Conservation (phyloP, 2,113 vertebrate genomes). For the Holacanthus passer region DNA sequence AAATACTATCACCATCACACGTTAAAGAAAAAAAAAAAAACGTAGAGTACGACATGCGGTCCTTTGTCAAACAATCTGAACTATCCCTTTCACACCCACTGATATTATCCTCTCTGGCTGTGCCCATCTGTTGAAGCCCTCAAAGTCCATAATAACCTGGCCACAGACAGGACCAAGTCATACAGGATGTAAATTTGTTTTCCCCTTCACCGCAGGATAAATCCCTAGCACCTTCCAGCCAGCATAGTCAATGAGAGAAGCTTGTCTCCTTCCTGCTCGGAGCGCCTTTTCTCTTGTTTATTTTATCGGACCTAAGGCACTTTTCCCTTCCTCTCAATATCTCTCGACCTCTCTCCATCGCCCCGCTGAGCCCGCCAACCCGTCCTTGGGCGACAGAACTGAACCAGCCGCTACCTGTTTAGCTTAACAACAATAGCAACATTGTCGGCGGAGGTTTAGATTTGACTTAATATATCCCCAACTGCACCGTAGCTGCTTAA, state of each 20-base stretch:
- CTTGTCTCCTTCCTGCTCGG: constrained; percentile 66
- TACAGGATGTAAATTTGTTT: constrained; percentile 72
- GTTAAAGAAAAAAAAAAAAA: neutral
- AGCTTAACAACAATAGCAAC: constrained; percentile 87
- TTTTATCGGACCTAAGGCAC: constrained; percentile 81
- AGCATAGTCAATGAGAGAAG: constrained; percentile 74
- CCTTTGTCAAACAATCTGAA: constrained; percentile 20
- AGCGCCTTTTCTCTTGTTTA: constrained; percentile 79
- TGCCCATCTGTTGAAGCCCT: constrained; percentile 48
- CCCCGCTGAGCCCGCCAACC: constrained; percentile 81
- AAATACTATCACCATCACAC: neutral
- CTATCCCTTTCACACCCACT: constrained; percentile 18
- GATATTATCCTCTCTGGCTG: constrained; percentile 31
- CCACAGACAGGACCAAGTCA: constrained; percentile 44
- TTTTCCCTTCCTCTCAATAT: constrained; percentile 69
- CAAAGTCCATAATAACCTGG: constrained; percentile 40
- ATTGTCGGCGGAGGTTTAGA: constrained; percentile 84
- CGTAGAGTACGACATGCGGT: neutral
- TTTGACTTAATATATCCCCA: constrained; percentile 97
- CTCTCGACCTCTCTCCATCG: constrained; percentile 59
- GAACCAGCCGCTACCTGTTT: constrained; percentile 88
- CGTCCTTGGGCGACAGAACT: constrained; percentile 91
- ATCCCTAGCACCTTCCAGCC: constrained; percentile 69
- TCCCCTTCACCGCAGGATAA: constrained; percentile 69
- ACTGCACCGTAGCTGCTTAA: constrained; percentile 89